Base-by-base conservation (phyloP, 30 jellyfish, hydroid and myxozoan genomes). In the Haliclystus octoradiatus region DNA sequence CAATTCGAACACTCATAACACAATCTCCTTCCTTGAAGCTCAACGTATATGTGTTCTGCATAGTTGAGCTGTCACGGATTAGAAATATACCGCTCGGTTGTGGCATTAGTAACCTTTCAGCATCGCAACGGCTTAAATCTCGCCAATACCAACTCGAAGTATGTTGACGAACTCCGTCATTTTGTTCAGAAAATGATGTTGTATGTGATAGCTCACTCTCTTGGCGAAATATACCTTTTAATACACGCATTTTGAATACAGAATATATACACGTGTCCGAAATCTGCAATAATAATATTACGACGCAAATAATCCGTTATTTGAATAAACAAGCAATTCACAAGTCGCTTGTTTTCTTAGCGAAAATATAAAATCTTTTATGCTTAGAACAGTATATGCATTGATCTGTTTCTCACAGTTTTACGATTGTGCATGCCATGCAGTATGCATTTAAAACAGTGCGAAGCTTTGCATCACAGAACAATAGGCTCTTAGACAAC, bases 81-180 rank as follows among this genome's bases (percentile, higher is more conserved):
- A 40, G 9, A 19, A 40, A 40, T 19, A 40, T 19, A 5, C 57
- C 57, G 19, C 57, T 40, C 19, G 57, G 57, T 9, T 19, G 19
- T 5, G 57, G 57, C 57, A 40, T 40, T 19, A 40, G 57, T 9
- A 40, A 19, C 9, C 57, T 9, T 40, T 40, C 57, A 9, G 57
- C 57, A 19, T 40, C 57, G 57, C 9, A 19, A 40, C 57, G 57
- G 19, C 57, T 40, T 9, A 40, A 19, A 40, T 40, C 57, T 5
- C 57, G 57, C 57, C 57, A 40, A 19, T 40, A 40, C 57, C 57
- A 40, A 19, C 57, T 40, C 57, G 57, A 40, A 5, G 57, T 40
- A 40, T 40, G 57, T 5, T 40, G 57, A 5, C 14, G 57, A n/a
- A n/a, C n/a, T 40, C 57, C 19, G 14, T 5, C 19, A 5, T 9